Percentiles rank a stretch among this genome's conserved stretches.
These are phyloP conservation scores for Ormyrus rosae DNA, from an alignment of 2,888 invertebrate species.

Conservation along the genomic window DNA sequence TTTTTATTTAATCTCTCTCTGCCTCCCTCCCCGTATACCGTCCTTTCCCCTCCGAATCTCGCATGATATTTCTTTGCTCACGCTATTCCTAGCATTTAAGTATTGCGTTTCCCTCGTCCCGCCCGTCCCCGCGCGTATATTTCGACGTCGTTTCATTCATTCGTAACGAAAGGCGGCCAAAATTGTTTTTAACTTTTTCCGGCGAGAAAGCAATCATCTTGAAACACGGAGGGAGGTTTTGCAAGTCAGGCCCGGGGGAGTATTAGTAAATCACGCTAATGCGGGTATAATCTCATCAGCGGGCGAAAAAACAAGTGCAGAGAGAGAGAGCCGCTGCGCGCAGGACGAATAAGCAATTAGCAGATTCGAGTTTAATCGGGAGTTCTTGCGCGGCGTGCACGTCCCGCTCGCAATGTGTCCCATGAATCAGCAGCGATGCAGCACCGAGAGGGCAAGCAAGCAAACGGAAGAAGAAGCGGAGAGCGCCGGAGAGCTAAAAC, in stretches of 20 bases:
- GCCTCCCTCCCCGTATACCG: too few species aligned
- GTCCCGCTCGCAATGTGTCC: slow-evolving; percentile 1
- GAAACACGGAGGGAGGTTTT: not conserved
- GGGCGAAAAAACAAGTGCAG: not conserved
- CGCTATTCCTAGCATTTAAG: too few species aligned
- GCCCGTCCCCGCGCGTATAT: too few species aligned
- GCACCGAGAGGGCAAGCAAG: not conserved
- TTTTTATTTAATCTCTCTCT: too few species aligned
- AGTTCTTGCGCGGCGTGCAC: slow-evolving; percentile 18
- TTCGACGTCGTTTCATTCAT: too few species aligned
- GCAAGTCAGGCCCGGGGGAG: not conserved
- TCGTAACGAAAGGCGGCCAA: too few species aligned
- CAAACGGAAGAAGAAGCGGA: slow-evolving; percentile 5
- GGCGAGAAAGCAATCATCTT: too few species aligned
- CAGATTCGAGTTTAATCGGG: slow-evolving; percentile 26
- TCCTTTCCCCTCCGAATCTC: too few species aligned
- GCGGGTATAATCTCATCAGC: slow-evolving; percentile 26
- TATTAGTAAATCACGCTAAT: slow-evolving; percentile 27
- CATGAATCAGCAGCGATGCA: slow-evolving; percentile 8
- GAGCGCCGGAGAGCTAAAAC: not conserved
- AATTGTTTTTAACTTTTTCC: too few species aligned
- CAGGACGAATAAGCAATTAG: slow-evolving; percentile 29
- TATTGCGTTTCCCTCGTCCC: too few species aligned
- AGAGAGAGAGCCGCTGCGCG: not conserved
- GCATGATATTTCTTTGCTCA: too few species aligned